phyloP scores from a whole-genome alignment of 2,888 invertebrate species.

The Thyatira batis region DNA sequence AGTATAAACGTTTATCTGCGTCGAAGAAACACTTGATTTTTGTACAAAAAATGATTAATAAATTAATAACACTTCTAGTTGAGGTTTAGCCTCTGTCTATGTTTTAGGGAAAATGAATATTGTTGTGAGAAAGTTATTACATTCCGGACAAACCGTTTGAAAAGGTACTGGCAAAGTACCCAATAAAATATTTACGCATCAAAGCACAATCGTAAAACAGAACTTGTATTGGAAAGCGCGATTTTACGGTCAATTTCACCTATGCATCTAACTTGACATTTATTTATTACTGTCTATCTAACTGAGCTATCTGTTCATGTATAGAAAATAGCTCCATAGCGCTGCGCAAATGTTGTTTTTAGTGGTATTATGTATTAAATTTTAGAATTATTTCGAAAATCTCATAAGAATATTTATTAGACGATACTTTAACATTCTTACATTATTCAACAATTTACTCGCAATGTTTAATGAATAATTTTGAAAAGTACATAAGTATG shows the following conservation, averaged over 20 bases:
- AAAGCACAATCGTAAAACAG: constrained; percentile 3
- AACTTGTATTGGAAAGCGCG: constrained; percentile 5
- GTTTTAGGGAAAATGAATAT: background rate
- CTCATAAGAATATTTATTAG: too few relatives aligned
- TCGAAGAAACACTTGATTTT: too few relatives aligned
- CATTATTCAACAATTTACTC: too few relatives aligned
- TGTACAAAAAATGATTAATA: too few relatives aligned
- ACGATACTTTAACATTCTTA: too few relatives aligned
- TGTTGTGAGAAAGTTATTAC: background rate
- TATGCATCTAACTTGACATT: constrained; percentile 1
- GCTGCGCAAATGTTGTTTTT: background rate
- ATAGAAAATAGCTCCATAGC: background rate
- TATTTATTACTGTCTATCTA: constrained; percentile 6
- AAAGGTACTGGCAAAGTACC: background rate
- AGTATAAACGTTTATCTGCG: too few relatives aligned
- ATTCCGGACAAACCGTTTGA: background rate
- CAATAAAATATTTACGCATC: background rate
- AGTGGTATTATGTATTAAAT: too few relatives aligned
- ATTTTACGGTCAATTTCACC: constrained; percentile 8
- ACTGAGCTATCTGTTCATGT: background rate
- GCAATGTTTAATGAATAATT: too few relatives aligned
- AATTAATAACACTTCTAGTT: too few relatives aligned
- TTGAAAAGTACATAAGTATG: too few relatives aligned
- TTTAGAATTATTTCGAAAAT: too few relatives aligned
- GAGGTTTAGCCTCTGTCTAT: too few relatives aligned